A percentile compares a stretch with the other conserved stretches of the same genome.
phyloP scores from a whole-genome alignment of 92 coral and sea anemone species.

The Parazoanthus atlanticus region DNA sequence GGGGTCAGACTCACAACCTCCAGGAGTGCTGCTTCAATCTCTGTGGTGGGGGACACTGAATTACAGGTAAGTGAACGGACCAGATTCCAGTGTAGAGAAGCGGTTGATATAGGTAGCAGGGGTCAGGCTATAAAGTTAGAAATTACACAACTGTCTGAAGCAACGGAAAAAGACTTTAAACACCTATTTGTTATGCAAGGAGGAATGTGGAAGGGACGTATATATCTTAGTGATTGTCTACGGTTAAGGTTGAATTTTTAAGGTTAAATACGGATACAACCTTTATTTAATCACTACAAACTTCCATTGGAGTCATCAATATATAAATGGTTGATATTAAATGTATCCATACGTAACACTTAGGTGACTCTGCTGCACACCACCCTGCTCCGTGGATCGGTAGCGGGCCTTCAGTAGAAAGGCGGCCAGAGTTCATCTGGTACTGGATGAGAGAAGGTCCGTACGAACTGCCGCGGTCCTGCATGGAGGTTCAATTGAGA shows the following conservation, averaged over 20 bases:
- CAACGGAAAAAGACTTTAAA: background rate
- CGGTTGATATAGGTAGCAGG: background rate
- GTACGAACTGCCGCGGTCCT: constrained; percentile 63
- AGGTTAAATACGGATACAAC: no score
- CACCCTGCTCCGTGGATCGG: constrained; percentile 88
- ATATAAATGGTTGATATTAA: no score
- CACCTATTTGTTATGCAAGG: no score
- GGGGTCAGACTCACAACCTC: no score
- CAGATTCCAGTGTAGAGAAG: background rate
- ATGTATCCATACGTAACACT: background rate
- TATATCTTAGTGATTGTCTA: no score
- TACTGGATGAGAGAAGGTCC: constrained; percentile 91
- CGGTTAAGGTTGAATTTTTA: no score
- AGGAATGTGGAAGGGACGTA: no score
- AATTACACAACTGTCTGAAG: background rate
- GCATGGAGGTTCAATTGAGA: constrained; percentile 71
- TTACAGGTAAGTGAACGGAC: constrained; percentile 38
- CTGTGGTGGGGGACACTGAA: constrained; percentile 12
- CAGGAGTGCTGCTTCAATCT: background rate
- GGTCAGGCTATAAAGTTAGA: no score
- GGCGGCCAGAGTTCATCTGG: constrained; percentile 76
- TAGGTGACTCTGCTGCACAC: constrained; percentile 9
- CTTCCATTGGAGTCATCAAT: background rate
- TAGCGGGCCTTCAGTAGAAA: constrained; percentile 50
- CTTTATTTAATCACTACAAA: no score